A percentile compares a stretch with the other conserved stretches of the same genome.
phyloP scores from a whole-genome alignment of 2,888 invertebrate species.

The Helicoverpa assulta region DNA sequence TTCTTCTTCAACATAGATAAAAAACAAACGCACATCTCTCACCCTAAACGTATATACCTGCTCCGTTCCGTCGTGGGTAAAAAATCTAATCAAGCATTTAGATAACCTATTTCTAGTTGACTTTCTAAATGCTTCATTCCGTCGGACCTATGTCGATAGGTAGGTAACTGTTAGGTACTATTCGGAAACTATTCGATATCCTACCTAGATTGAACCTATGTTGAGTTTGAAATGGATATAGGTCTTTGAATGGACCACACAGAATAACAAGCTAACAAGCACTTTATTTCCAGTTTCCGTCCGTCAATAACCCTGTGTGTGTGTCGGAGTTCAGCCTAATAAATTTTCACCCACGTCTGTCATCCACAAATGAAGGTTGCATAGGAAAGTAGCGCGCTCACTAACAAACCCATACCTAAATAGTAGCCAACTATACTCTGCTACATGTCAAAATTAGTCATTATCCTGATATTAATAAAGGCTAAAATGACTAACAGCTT shows the following conservation, averaged over 20 bases:
- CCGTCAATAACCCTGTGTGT: not conserved
- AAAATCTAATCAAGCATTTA: no score
- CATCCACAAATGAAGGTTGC: conserved; percentile 24
- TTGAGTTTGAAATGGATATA: not conserved
- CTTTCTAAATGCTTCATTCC: no score
- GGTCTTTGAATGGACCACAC: not conserved
- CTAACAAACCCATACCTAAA: conserved; percentile 31
- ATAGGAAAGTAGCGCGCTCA: conserved; percentile 31
- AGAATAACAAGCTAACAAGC: not conserved
- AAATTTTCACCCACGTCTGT: conserved; percentile 14
- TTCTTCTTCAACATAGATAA: no score
- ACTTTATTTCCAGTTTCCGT: not conserved
- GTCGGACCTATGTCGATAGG: no score
- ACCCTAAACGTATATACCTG: no score
- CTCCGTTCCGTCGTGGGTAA: no score
- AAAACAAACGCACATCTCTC: no score
- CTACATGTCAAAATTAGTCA: conserved; percentile 31
- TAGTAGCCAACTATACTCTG: conserved; percentile 4
- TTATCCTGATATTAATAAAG: conserved; percentile 40
- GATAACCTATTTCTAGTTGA: no score
- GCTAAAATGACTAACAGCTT: conserved; percentile 37
- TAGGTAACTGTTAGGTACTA: no score
- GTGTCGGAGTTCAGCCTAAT: not conserved
- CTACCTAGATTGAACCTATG: no score
- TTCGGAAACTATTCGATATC: no score